Evolutionary conservation across 2,888 invertebrate genomes (phyloP).

Genomic region (Pogonocherus hispidulus): DNA sequence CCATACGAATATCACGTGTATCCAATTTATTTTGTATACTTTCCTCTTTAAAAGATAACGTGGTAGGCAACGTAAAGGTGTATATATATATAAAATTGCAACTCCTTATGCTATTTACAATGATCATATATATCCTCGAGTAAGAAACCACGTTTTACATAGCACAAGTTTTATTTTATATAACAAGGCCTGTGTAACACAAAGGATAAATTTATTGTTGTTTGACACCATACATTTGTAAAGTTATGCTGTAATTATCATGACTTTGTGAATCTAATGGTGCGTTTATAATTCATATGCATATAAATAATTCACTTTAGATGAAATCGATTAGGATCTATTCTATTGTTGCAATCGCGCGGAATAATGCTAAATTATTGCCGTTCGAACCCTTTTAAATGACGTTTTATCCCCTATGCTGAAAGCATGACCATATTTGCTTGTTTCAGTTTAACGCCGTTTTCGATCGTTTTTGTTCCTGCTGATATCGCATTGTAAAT

Average conservation of each 20-base stretch:
- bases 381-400: constrained; percentile 27
- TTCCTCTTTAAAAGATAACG: neutral
- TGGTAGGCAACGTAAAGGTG: neutral
- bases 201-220: constrained; percentile 58
- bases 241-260: constrained; percentile 57
- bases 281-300: constrained; percentile 56
- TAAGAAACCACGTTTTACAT: constrained; percentile 1
- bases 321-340: constrained; percentile 36
- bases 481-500: neutral
- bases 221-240: constrained; percentile 58
- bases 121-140: constrained; percentile 5
- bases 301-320: constrained; percentile 49
- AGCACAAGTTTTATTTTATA: constrained; percentile 18
- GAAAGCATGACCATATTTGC: constrained; percentile 26
- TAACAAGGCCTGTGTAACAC: constrained; percentile 35
- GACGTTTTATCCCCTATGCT: constrained; percentile 24
- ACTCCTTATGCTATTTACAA: constrained; percentile 8
- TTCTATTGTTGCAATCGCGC: constrained; percentile 44
- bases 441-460: constrained; percentile 17
- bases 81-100: neutral
- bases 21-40: constrained; percentile 2
- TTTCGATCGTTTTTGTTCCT: constrained; percentile 1
- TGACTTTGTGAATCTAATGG: constrained; percentile 54
- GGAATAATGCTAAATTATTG: constrained; percentile 35
- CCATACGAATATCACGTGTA: constrained; percentile 6